Evolutionary conservation across 2,888 invertebrate genomes (phyloP), one percentile per base, ranked within the genome.

Genomic region (Zygaena filipendulae): DNA sequence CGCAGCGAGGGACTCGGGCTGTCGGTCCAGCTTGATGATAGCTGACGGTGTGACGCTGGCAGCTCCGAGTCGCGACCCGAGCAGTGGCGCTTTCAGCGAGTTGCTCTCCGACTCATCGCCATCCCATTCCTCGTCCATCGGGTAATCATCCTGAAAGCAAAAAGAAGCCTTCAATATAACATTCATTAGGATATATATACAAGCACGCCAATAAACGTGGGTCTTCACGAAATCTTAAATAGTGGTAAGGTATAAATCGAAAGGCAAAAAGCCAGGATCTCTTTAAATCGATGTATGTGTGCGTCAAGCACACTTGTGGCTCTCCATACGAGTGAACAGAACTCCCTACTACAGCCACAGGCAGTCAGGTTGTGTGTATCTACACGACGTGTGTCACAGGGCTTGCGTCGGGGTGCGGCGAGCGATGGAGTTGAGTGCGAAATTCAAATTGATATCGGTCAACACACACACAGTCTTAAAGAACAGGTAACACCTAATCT

Each of bases 21-120:
- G 49, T 13, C 40, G 42, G 7, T 49, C 55, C 1, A 46, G 38
- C 29, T 54, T 51, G 21, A 56, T 69, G 40, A 66, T 56, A 0
- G 71, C 66, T 0, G 64, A 66, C 0, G 75, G 75, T 0, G 62
- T 66, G 5, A 68, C 50, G n/a, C n/a, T n/a, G n/a, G n/a, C n/a
- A n/a, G n/a, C n/a, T n/a, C n/a, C n/a, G n/a, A n/a, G n/a, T n/a
- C n/a, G n/a, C n/a, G n/a, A n/a, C 0, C 44, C 47, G 8, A 41
- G 25, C 1, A 44, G 21, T 1, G 64, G 54, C 25, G 52, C 58
- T 6, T 42, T 26, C 1, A 60, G 59, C 6, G 50, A 48, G 6
- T 49, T 46, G 13, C 40, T 42, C 13, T 51, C 35, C 3, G 58
- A 63, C 4, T 63, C 61, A 2, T 58, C 35, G 0, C 47, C 43